These are phyloP conservation scores for Agapornis roseicollis DNA, from an alignment of 2,113 vertebrate species.

Conservation along the genomic window DNA sequence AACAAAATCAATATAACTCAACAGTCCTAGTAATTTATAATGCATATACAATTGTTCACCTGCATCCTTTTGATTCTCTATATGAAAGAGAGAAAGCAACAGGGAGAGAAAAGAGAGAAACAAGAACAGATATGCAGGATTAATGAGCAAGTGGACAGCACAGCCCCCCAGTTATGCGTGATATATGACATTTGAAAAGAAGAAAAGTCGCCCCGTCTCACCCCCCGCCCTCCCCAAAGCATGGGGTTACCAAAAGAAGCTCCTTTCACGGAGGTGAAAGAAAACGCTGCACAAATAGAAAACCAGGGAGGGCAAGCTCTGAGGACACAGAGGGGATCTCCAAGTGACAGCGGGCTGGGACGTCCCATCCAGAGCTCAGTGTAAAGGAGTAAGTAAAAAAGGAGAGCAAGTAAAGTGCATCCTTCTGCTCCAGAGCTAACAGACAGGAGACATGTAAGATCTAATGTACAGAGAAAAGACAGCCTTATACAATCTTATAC, in stretches of 20 bases:
- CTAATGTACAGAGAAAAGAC: slow-evolving; percentile 72
- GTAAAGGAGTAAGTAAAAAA: slow-evolving; percentile 73
- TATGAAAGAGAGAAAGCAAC: slow-evolving; percentile 90
- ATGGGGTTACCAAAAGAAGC: slow-evolving; percentile 75
- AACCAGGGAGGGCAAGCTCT: slow-evolving; percentile 77
- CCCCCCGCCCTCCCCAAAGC: slow-evolving; percentile 68
- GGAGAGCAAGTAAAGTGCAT: slow-evolving; percentile 63
- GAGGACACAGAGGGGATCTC: slow-evolving; percentile 68
- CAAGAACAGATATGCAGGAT: slow-evolving; percentile 91
- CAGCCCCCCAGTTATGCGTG: slow-evolving; percentile 80
- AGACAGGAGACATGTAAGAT: slow-evolving; percentile 79
- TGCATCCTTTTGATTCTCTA: slow-evolving; percentile 92
- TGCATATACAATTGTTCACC: slow-evolving; percentile 95
- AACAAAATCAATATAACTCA: slow-evolving; percentile 77
- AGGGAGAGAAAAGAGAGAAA: slow-evolving; percentile 86
- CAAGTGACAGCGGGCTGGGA: slow-evolving; percentile 64
- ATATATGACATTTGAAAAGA: slow-evolving; percentile 75
- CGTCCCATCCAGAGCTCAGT: slow-evolving; percentile 79
- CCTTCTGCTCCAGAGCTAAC: slow-evolving; percentile 66
- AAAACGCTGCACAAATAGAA: slow-evolving; percentile 78
- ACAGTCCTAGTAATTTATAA: slow-evolving; percentile 87
- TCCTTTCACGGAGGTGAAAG: slow-evolving; percentile 75
- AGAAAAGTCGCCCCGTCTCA: slow-evolving; percentile 67
- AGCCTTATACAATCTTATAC: slow-evolving; percentile 65
- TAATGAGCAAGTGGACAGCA: slow-evolving; percentile 83